phyloP scores from a whole-genome alignment of 2,888 invertebrate species.

The Netelia inedita region DNA sequence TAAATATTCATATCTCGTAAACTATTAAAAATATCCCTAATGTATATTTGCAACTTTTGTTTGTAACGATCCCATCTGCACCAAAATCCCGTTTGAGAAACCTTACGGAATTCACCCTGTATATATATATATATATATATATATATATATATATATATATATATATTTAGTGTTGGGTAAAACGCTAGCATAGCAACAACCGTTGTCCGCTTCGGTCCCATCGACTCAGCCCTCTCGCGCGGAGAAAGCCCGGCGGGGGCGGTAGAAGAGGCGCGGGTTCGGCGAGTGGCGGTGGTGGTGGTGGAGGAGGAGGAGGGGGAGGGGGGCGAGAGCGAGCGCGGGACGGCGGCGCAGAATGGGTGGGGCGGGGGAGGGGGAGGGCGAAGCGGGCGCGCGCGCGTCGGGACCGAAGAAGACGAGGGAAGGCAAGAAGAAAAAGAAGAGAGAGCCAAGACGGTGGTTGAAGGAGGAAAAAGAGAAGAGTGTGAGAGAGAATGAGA shows the following conservation, averaged over 20 bases:
- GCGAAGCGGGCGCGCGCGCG: constrained; percentile 58
- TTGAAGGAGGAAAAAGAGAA: constrained; percentile 34
- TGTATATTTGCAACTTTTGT: no score
- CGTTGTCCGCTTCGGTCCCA: constrained; percentile 74
- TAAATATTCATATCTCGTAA: no score
- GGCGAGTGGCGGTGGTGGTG: not conserved
- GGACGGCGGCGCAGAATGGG: constrained; percentile 48
- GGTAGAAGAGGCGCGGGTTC: constrained; percentile 1
- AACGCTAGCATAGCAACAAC: constrained; percentile 74
- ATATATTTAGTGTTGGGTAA: constrained; percentile 23
- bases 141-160: not conserved
- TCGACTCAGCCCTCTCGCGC: constrained; percentile 72
- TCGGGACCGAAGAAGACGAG: constrained; percentile 52
- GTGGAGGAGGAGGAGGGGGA: not conserved
- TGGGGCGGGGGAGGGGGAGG: constrained; percentile 26
- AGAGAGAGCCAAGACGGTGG: not conserved
- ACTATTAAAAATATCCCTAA: no score
- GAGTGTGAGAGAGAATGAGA: constrained; percentile 10
- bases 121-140: no score
- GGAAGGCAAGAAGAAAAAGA: constrained; percentile 33
- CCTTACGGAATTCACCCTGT: no score
- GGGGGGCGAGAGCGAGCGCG: constrained; percentile 45
- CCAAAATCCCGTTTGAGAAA: no score
- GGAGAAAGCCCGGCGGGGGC: constrained; percentile 60
- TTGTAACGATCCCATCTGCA: no score